phyloP scores from a whole-genome alignment of 2,797 vertebrate genomes.

The Microctenopoma steveboyesi region DNA sequence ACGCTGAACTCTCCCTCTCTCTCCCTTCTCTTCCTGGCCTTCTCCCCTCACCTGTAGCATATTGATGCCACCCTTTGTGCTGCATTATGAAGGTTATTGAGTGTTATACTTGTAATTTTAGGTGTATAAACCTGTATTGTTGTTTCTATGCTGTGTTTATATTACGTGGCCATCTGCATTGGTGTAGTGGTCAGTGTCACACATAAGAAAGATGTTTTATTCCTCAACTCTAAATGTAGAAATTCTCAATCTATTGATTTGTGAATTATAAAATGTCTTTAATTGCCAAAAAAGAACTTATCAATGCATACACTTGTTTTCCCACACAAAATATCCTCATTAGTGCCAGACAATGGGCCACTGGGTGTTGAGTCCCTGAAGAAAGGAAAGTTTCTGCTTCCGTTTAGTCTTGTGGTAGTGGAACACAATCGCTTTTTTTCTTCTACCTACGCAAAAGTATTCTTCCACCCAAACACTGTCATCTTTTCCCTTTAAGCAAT shows the following conservation, averaged over 20 bases:
- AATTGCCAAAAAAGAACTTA: constrained; percentile 7
- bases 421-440: constrained; percentile 44
- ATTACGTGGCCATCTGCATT: too few species aligned
- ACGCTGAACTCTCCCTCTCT: too few species aligned
- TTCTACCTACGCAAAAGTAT: constrained; percentile 48
- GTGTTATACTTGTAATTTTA: too few species aligned
- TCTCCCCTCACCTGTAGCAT: too few species aligned
- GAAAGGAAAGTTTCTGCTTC: constrained; percentile 50
- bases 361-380: constrained; percentile 45
- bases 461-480: constrained; percentile 24
- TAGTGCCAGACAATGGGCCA: constrained; percentile 55
- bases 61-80: too few species aligned
- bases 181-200: too few species aligned
- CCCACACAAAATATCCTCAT: constrained; percentile 46
- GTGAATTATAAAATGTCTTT: background rate
- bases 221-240: background rate
- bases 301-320: constrained; percentile 20
- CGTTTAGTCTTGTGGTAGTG: constrained; percentile 41
- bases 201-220: too few species aligned
- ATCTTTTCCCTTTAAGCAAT: constrained; percentile 24
- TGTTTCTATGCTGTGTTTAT: too few species aligned
- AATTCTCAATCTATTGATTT: background rate
- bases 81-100: too few species aligned
- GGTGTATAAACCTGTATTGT: too few species aligned
- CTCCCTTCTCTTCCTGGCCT: too few species aligned